Evolutionary conservation across 1,140 invertebrate species (phyloP).

Genomic region (Ips typographus): DNA sequence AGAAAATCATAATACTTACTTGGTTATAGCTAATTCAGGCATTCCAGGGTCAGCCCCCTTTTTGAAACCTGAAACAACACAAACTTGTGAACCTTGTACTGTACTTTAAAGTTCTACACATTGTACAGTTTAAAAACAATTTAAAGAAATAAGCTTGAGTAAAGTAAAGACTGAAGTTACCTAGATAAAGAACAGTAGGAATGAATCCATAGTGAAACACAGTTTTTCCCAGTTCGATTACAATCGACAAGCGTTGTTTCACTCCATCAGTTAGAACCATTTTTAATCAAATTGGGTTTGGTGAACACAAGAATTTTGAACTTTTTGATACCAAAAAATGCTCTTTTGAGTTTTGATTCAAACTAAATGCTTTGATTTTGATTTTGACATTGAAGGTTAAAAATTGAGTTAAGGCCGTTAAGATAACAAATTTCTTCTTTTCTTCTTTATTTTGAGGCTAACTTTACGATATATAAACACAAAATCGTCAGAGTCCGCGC

Average conservation of each 20-base stretch:
- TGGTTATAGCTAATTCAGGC: slow-evolving; percentile 59
- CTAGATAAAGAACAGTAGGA: slow-evolving; percentile 67
- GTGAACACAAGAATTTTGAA: too few species aligned
- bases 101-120: too few species aligned
- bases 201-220: slow-evolving; percentile 71
- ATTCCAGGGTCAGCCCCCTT: slow-evolving; percentile 66
- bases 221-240: slow-evolving; percentile 61
- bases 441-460: too few species aligned
- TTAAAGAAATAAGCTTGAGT: background rate
- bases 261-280: slow-evolving; percentile 51
- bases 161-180: slow-evolving; percentile 52
- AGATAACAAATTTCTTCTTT: too few species aligned
- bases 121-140: slow-evolving; percentile 11
- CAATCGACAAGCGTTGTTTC: slow-evolving; percentile 62
- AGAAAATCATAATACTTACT: slow-evolving; percentile 50
- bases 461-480: too few species aligned
- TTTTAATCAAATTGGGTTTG: background rate
- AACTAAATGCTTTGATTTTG: too few species aligned
- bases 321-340: too few species aligned
- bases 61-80: slow-evolving; percentile 57
- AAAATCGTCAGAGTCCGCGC: background rate
- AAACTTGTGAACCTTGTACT: too few species aligned
- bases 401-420: too few species aligned
- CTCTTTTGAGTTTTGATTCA: too few species aligned
- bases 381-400: too few species aligned